phyloP scores from a whole-genome alignment of 1,140 invertebrate species.

The Gonioctena quinquepunctata region DNA sequence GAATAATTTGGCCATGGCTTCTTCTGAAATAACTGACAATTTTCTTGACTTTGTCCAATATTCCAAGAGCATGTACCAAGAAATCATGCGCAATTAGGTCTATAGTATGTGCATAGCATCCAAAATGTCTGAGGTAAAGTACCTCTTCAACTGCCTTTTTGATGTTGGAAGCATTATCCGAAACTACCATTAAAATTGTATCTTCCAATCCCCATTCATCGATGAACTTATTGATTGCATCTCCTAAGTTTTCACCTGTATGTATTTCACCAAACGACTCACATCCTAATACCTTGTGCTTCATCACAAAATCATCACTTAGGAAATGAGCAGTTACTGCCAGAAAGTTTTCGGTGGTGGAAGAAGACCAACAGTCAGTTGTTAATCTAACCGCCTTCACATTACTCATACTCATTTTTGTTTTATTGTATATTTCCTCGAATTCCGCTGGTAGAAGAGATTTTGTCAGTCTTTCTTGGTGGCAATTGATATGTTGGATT shows the following conservation, averaged over 20 bases:
- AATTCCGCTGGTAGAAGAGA: constrained; percentile 25
- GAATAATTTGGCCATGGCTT: constrained; percentile 18
- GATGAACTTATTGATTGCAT: constrained; percentile 15
- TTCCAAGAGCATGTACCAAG: neutral
- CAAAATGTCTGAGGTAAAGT: constrained; percentile 21
- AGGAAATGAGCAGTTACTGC: constrained; percentile 27
- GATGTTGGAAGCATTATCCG: constrained; percentile 28
- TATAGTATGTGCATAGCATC: constrained; percentile 25
- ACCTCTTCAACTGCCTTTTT: constrained; percentile 22
- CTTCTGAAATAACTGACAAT: constrained; percentile 25
- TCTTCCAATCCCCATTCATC: constrained; percentile 7
- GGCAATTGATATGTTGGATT: constrained; percentile 45
- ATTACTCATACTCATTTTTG: constrained; percentile 3
- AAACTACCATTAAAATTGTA: constrained; percentile 22
- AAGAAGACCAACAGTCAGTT: constrained; percentile 33
- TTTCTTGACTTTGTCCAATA: constrained; percentile 23
- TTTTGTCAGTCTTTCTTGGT: constrained; percentile 33
- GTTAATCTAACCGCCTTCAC: constrained; percentile 19
- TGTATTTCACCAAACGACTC: neutral
- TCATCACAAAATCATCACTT: constrained; percentile 10
- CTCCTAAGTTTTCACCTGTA: constrained; percentile 12
- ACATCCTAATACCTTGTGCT: constrained; percentile 19
- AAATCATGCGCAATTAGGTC: constrained; percentile 19
- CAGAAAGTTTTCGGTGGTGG: constrained; percentile 24
- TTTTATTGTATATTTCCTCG: constrained; percentile 15